A percentile compares a stretch with the other conserved stretches of the same genome.
phyloP scores from a whole-genome alignment of 2,797 vertebrate genomes.

The Astyanax mexicanus region DNA sequence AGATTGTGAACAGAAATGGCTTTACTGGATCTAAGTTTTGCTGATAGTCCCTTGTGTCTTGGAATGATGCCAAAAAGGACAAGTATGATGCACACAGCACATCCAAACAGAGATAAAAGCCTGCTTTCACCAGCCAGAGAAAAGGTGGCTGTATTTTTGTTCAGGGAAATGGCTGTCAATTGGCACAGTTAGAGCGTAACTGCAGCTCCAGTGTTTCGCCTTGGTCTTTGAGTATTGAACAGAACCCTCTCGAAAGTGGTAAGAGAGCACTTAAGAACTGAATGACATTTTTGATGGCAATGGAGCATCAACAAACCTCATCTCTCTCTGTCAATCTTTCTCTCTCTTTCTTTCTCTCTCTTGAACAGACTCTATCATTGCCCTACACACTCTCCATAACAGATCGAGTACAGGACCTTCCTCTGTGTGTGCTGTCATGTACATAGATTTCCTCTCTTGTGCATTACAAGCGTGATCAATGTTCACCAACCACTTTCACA shows the following conservation, averaged over 20 bases:
- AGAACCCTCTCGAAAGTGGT: conserved; percentile 22
- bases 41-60: conserved; percentile 25
- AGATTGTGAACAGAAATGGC: not conserved
- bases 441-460: conserved; percentile 41
- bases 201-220: conserved; percentile 7
- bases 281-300: conserved; percentile 36
- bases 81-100: not conserved
- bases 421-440: conserved; percentile 24
- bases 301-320: not conserved
- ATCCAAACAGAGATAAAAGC: conserved; percentile 10
- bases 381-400: conserved; percentile 1
- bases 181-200: conserved; percentile 19
- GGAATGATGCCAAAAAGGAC: not conserved
- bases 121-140: not conserved
- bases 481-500: conserved; percentile 16
- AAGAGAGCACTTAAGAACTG: conserved; percentile 30
- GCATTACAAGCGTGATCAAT: conserved; percentile 40
- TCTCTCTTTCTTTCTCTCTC: not conserved
- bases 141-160: conserved; percentile 37
- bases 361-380: not conserved
- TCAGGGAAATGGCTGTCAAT: conserved; percentile 14
- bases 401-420: conserved; percentile 15
- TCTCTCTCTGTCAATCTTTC: not conserved
- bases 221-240: conserved; percentile 18
- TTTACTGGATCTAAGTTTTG: conserved; percentile 25